phyloP scores from a whole-genome alignment of 2,113 vertebrate species.

The Microtus ochrogaster region DNA sequence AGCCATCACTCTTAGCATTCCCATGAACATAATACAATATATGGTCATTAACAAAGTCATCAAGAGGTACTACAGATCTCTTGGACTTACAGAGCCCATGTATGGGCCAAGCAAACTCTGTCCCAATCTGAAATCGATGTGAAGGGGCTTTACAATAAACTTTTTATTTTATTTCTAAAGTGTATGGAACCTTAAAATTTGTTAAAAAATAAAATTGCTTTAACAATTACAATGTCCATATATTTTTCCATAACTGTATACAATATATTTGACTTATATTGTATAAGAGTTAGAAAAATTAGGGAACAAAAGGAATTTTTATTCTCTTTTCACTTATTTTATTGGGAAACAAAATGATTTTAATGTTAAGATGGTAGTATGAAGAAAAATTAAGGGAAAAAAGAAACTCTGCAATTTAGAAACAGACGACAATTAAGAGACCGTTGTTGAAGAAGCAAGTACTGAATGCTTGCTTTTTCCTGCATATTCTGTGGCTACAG shows the following conservation, averaged over 20 bases:
- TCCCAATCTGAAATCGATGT: neutral
- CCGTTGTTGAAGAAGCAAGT: neutral
- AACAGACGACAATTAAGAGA: neutral
- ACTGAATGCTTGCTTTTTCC: neutral
- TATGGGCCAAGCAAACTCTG: neutral
- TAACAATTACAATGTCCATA: neutral
- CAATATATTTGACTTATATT: neutral
- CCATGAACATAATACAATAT: neutral
- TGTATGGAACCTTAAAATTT: conserved; percentile 24
- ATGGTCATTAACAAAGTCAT: neutral
- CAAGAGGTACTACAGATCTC: neutral
- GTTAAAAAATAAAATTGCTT: conserved; percentile 6
- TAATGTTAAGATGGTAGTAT: conserved; percentile 29
- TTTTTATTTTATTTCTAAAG: neutral
- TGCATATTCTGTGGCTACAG: neutral
- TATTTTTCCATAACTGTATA: neutral
- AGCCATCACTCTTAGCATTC: neutral
- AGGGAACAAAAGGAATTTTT: neutral
- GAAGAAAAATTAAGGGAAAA: neutral
- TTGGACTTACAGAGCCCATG: neutral
- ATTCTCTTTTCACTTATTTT: neutral
- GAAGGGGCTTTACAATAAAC: neutral
- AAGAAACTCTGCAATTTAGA: neutral
- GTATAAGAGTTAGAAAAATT: neutral
- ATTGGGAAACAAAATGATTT: neutral